phyloP scores from a whole-genome alignment of 2,888 invertebrate genomes.

The Pseudococcus jackbeardsleyi region DNA sequence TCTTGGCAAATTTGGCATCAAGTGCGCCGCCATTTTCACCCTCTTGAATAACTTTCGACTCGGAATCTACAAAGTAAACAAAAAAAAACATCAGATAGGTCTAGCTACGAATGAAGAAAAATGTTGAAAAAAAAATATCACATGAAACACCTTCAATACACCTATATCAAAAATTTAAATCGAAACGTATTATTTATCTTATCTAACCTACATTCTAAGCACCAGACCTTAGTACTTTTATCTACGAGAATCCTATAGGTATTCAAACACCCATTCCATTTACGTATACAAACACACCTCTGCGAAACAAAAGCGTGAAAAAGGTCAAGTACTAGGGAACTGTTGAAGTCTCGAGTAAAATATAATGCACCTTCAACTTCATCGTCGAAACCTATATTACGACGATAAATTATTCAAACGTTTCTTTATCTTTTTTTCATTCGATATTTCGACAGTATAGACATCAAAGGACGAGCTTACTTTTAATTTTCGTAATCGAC shows the following conservation, averaged over 20 bases:
- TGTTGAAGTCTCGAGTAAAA: neutral
- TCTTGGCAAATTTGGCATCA: constrained; percentile 43
- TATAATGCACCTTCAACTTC: neutral
- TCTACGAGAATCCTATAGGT: neutral
- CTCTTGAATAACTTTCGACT: constrained; percentile 46
- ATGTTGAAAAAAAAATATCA: neutral
- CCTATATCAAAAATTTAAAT: neutral
- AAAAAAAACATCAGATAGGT: neutral
- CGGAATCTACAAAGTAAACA: constrained; percentile 46
- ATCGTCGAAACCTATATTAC: neutral
- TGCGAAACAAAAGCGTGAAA: constrained; percentile 21
- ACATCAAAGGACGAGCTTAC: neutral
- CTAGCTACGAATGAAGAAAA: neutral
- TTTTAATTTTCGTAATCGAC: constrained; percentile 56
- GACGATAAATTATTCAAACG: neutral
- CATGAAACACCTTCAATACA: neutral
- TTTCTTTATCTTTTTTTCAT: neutral
- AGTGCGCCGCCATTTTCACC: constrained; percentile 49
- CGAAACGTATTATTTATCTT: constrained; percentile 6
- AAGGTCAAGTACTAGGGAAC: constrained; percentile 5
- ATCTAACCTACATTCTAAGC: constrained; percentile 12
- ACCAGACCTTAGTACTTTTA: neutral
- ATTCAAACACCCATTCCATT: neutral
- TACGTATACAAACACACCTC: neutral
- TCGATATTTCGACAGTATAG: neutral